phyloP scores from a whole-genome alignment of 2,113 vertebrate species.

The Takifugu bimaculatus region DNA sequence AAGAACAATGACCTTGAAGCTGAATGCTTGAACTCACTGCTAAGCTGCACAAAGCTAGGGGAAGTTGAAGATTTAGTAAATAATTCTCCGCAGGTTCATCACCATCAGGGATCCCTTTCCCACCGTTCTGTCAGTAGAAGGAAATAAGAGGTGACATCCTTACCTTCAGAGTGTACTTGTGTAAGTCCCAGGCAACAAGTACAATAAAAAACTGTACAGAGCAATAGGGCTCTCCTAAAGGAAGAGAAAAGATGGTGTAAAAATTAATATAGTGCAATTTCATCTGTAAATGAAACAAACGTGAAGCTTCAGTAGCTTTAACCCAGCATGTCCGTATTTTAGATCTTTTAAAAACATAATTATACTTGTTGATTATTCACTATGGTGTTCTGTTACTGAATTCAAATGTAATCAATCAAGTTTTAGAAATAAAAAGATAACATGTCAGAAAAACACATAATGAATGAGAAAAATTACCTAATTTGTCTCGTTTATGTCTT shows the following conservation, averaged over 20 bases:
- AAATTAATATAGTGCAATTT: not conserved
- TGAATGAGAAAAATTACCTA: constrained; percentile 6
- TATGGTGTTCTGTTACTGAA: too few species aligned
- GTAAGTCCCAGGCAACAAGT: constrained; percentile 89
- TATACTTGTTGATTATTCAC: too few species aligned
- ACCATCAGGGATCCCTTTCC: not conserved
- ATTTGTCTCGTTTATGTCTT: too few species aligned
- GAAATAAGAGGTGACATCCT: constrained; percentile 32
- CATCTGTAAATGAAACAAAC: not conserved
- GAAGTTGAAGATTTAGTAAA: not conserved
- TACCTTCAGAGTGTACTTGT: constrained; percentile 94
- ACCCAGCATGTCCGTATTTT: too few species aligned
- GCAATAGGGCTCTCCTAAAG: constrained; percentile 87
- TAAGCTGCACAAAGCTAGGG: not conserved
- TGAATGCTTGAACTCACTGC: not conserved
- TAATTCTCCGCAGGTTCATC: not conserved
- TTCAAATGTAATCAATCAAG: too few species aligned
- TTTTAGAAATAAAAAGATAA: too few species aligned
- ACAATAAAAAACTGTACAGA: constrained; percentile 87
- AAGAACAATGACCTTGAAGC: too few species aligned
- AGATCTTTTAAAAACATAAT: too few species aligned
- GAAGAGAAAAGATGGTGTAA: constrained; percentile 57
- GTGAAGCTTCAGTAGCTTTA: too few species aligned
- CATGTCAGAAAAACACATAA: constrained; percentile 14
- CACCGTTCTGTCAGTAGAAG: not conserved